Conservation (phyloP, 2,888 invertebrate species). For the Molanna angustata region DNA sequence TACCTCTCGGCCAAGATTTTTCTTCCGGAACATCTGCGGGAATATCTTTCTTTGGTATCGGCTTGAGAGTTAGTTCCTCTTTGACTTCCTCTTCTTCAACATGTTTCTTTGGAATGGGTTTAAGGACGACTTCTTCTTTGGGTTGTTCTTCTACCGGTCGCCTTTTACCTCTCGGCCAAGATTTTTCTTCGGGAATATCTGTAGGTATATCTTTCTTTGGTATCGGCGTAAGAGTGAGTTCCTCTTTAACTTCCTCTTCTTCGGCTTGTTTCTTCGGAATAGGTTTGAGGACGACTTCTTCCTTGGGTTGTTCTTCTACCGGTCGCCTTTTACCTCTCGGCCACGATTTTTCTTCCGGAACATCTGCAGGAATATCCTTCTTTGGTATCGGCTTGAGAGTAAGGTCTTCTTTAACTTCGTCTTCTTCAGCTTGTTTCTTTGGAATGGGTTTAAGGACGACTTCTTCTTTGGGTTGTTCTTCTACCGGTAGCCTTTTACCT, state of each 20-base stretch:
- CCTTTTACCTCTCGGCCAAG: constrained; percentile 40
- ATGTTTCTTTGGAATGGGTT: constrained; percentile 37
- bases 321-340: constrained; percentile 40
- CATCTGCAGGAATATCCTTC: constrained; percentile 42
- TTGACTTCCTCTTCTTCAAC: constrained; percentile 39
- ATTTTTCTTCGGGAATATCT: constrained; percentile 40
- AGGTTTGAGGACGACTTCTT: constrained; percentile 42
- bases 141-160: constrained; percentile 39
- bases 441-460: constrained; percentile 31
- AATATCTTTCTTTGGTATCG: constrained; percentile 40
- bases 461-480: constrained; percentile 32
- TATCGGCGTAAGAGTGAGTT: constrained; percentile 36
- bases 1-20: constrained; percentile 39
- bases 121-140: constrained; percentile 37
- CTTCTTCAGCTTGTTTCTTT: constrained; percentile 35
- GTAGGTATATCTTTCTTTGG: constrained; percentile 35
- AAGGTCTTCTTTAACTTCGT: constrained; percentile 44
- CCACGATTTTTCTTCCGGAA: constrained; percentile 42
- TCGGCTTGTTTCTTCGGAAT: constrained; percentile 39
- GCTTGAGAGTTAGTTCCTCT: constrained; percentile 46
- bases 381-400: constrained; percentile 44
- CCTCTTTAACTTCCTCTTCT: constrained; percentile 34
- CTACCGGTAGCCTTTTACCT: constrained; percentile 30
- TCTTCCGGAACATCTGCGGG: constrained; percentile 36
- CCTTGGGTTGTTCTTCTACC: constrained; percentile 37